Evolutionary conservation across 2,888 invertebrate species (phyloP).

Genomic region (Molorchus minor): DNA sequence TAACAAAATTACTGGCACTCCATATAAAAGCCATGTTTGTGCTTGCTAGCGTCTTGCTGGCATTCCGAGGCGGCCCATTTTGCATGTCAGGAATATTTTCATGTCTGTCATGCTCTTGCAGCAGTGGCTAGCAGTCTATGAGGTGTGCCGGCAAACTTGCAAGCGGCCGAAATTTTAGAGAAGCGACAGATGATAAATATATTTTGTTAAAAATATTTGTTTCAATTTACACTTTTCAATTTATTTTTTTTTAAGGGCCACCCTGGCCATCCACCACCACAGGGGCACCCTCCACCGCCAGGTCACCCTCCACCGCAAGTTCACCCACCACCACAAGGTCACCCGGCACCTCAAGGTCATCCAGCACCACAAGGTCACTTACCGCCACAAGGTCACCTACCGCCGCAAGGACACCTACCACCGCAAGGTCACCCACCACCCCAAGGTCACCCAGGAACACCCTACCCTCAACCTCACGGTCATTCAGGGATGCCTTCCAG

Average conservation of each 20-base stretch:
- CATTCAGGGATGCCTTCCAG: conserved; percentile 22
- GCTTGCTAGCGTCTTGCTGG: too few species aligned
- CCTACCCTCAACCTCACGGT: conserved; percentile 51
- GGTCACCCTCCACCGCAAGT: too few species aligned
- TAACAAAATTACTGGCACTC: too few species aligned
- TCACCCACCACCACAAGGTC: too few species aligned
- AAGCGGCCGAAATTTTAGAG: too few species aligned
- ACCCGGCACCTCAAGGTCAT: conserved; percentile 15
- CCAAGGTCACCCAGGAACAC: conserved; percentile 34
- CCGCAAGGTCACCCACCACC: conserved; percentile 52
- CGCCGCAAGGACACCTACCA: conserved; percentile 52
- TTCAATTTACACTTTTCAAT: not conserved
- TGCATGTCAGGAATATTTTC: too few species aligned
- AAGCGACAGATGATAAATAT: not conserved
- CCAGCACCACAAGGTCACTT: conserved; percentile 16
- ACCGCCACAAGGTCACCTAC: conserved; percentile 26
- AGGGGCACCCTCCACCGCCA: not conserved
- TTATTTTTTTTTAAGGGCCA: not conserved
- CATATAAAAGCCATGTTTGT: too few species aligned
- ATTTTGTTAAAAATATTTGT: not conserved
- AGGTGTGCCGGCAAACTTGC: too few species aligned
- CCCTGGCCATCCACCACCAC: not conserved
- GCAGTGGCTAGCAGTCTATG: too few species aligned
- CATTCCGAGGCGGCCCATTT: too few species aligned
- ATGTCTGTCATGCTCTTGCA: too few species aligned